These are phyloP conservation scores for Iphiclides podalirius DNA, from an alignment of 2,888 invertebrate species.

Conservation along the genomic window DNA sequence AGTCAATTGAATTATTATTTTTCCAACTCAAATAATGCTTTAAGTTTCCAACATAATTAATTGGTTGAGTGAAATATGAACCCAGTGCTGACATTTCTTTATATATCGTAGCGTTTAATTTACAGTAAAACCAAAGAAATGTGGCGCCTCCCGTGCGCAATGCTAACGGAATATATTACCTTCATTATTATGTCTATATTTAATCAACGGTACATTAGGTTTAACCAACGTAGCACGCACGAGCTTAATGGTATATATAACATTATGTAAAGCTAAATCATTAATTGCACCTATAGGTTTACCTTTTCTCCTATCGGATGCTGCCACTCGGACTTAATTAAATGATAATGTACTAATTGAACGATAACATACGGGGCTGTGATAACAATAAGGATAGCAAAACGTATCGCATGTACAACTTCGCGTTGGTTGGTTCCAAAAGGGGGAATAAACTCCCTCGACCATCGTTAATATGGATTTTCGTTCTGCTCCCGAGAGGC, in stretches of 20 bases:
- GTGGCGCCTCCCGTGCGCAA: background rate
- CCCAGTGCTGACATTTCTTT: background rate
- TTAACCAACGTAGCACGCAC: conserved; percentile 2
- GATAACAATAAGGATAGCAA: conserved; percentile 7
- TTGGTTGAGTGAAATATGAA: background rate
- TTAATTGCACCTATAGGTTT: conserved; percentile 19
- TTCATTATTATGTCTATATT: conserved; percentile 2
- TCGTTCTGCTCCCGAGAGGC: conserved; percentile 32
- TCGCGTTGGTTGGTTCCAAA: too few species aligned
- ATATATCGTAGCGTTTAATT: too few species aligned
- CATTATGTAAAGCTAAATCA: conserved; percentile 15
- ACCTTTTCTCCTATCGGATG: conserved; percentile 12
- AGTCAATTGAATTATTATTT: background rate
- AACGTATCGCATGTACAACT: too few species aligned
- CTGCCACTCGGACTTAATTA: conserved; percentile 18
- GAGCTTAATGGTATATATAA: background rate
- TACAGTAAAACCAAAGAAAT: conserved; percentile 2
- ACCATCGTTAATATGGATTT: conserved; percentile 56
- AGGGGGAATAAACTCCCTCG: conserved; percentile 20
- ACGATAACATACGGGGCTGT: conserved; percentile 17
- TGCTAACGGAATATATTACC: background rate
- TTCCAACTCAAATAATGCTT: background rate
- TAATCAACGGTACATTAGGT: conserved; percentile 10
- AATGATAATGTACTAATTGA: conserved; percentile 23
- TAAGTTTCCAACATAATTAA: background rate